Percentiles rank a stretch among this genome's conserved stretches.
Evolutionary conservation across 2,113 vertebrate genomes (phyloP).

Genomic region (Callocephalon fimbriatum): DNA sequence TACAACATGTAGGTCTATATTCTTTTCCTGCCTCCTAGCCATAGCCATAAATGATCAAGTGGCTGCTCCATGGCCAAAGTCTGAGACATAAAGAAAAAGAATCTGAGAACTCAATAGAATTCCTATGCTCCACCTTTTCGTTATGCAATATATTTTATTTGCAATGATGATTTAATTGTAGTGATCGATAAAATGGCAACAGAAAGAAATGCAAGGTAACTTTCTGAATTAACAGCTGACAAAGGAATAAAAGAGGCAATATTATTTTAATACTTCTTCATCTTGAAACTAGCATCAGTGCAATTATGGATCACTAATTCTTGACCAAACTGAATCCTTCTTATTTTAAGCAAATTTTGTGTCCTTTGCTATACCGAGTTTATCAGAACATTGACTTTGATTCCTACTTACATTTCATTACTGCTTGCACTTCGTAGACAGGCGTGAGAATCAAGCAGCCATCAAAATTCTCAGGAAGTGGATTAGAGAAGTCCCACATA

Average conservation of each 20-base stretch:
- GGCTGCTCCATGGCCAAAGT: background rate
- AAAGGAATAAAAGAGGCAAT: background rate
- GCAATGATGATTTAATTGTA: background rate
- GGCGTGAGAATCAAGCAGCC: conserved; percentile 79
- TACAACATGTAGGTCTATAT: background rate
- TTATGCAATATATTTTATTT: background rate
- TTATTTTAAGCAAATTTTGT: background rate
- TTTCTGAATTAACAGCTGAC: background rate
- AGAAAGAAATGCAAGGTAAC: background rate
- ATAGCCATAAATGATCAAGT: background rate
- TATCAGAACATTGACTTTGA: background rate
- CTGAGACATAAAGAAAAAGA: background rate
- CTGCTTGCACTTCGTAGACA: conserved; percentile 84
- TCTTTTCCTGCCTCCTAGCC: background rate
- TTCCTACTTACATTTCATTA: conserved; percentile 86
- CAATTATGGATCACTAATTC: background rate
- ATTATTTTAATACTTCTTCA: background rate
- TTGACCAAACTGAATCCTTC: background rate
- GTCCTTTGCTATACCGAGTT: background rate
- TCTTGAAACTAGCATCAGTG: background rate
- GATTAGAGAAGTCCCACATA: conserved; percentile 47
- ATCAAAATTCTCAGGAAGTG: conserved; percentile 74
- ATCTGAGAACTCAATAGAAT: background rate
- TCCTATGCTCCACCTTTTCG: background rate
- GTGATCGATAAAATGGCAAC: background rate